A percentile compares a stretch with the other conserved stretches of the same genome.
These are phyloP conservation scores for Setophaga coronata DNA, from an alignment of 2,113 vertebrate species.

Conservation along the genomic window DNA sequence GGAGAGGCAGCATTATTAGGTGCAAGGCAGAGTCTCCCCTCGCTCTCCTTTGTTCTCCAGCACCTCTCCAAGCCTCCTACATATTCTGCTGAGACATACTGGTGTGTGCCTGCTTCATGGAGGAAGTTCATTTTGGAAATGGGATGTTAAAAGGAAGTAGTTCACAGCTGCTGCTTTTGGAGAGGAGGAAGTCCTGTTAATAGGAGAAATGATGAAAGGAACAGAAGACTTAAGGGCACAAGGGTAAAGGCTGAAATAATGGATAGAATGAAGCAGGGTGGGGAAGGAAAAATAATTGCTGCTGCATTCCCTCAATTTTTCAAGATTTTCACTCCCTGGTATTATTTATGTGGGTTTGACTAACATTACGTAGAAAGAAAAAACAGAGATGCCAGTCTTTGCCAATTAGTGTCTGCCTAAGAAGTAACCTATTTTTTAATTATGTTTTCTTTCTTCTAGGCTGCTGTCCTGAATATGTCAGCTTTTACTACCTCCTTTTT, in stretches of 20 bases:
- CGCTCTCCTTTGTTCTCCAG: not conserved
- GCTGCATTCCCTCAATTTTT: not conserved
- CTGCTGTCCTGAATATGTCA: not conserved
- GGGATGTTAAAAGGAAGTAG: not conserved
- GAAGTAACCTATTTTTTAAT: not conserved
- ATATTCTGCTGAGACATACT: not conserved
- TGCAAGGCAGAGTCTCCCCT: not conserved
- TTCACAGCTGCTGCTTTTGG: not conserved
- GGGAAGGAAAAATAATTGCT: not conserved
- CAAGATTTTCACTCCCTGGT: not conserved
- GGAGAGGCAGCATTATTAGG: not conserved
- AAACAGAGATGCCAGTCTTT: not conserved
- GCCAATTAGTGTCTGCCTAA: not conserved
- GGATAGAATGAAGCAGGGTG: not conserved
- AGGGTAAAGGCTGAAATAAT: not conserved
- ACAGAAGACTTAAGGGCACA: not conserved
- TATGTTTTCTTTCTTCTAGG: not conserved
- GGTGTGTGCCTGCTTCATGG: not conserved
- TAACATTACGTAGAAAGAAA: not conserved
- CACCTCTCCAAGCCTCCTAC: not conserved
- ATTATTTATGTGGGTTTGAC: not conserved
- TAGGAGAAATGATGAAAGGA: not conserved
- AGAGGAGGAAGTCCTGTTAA: not conserved
- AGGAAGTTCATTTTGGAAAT: not conserved
- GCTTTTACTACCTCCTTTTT: not conserved